Evolutionary conservation across 2,797 vertebrate genomes (phyloP).

Genomic region (Chelon labrosus): DNA sequence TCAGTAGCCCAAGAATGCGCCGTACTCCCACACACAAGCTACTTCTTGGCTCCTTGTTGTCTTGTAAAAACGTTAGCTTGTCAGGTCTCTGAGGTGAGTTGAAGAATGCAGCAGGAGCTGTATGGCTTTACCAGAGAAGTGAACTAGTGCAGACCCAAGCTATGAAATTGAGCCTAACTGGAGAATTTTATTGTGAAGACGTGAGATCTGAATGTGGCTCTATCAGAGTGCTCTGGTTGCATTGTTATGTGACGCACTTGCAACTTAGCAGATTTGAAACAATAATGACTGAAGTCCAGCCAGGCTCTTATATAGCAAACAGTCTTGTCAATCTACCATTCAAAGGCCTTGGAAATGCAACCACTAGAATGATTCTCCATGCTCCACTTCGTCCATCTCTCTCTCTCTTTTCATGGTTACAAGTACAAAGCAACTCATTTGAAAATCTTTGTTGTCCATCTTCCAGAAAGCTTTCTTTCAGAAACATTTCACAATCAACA

Average conservation of each 20-base stretch:
- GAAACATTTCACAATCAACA: slow-evolving; percentile 39
- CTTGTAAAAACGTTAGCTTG: slow-evolving; percentile 77
- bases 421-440: slow-evolving; percentile 41
- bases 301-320: slow-evolving; percentile 3
- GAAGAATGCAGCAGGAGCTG: slow-evolving; percentile 67
- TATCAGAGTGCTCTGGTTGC: slow-evolving; percentile 42
- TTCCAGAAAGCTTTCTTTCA: slow-evolving; percentile 6
- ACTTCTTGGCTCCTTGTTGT: slow-evolving; percentile 55
- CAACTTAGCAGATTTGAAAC: slow-evolving; percentile 27
- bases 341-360: neutral
- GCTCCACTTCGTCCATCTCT: slow-evolving; percentile 28
- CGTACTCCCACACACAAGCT: slow-evolving; percentile 57
- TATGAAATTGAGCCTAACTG: slow-evolving; percentile 7
- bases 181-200: slow-evolving; percentile 34
- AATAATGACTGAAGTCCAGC: slow-evolving; percentile 29
- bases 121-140: slow-evolving; percentile 79
- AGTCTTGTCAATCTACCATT: slow-evolving; percentile 25
- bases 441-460: slow-evolving; percentile 27
- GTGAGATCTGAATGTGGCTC: slow-evolving; percentile 37
- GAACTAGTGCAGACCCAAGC: neutral
- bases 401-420: slow-evolving; percentile 37
- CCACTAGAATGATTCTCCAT: slow-evolving; percentile 30
- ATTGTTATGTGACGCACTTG: slow-evolving; percentile 34
- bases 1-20: slow-evolving; percentile 61
- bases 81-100: slow-evolving; percentile 71